Evolutionary conservation across 2,797 vertebrate genomes (phyloP).

Genomic region (Poeciliopsis infans): DNA sequence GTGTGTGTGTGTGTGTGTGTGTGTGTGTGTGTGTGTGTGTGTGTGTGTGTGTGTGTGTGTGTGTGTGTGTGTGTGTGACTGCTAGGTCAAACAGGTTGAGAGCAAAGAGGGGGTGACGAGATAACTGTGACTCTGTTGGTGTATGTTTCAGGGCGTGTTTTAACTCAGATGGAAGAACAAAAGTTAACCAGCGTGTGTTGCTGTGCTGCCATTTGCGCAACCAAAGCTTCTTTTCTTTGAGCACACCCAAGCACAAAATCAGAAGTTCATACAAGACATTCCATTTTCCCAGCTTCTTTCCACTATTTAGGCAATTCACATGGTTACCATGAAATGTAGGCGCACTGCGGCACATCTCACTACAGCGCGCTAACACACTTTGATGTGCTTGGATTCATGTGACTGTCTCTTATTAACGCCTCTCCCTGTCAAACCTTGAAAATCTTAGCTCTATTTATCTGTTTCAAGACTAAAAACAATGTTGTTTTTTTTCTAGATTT

Average conservation of each 20-base stretch:
- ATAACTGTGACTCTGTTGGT: conserved; percentile 51
- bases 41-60: conserved; percentile 36
- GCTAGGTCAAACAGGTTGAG: conserved; percentile 58
- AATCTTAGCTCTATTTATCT: background rate
- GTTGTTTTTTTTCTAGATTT: background rate
- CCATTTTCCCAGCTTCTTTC: conserved; percentile 61
- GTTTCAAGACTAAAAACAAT: background rate
- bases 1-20: conserved; percentile 54
- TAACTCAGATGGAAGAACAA: conserved; percentile 24
- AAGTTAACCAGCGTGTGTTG: conserved; percentile 47
- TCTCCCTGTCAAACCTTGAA: conserved; percentile 13
- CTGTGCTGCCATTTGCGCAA: conserved; percentile 51
- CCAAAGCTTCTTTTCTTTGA: conserved; percentile 40
- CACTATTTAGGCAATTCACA: conserved; percentile 62
- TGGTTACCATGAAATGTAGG: conserved; percentile 54
- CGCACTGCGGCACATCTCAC: conserved; percentile 39
- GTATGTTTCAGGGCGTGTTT: conserved; percentile 25
- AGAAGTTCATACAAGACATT: conserved; percentile 76
- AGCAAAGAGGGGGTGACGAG: conserved; percentile 43
- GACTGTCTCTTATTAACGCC: conserved; percentile 39
- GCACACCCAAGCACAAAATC: conserved; percentile 74
- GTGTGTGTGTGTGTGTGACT: conserved; percentile 29
- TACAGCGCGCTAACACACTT: conserved; percentile 28
- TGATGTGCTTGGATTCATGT: conserved; percentile 52
- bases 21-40: conserved; percentile 50